A percentile compares a stretch with the other conserved stretches of the same genome.
Conservation (phyloP, 2,888 invertebrate species). For the Drosophila pullipes region DNA sequence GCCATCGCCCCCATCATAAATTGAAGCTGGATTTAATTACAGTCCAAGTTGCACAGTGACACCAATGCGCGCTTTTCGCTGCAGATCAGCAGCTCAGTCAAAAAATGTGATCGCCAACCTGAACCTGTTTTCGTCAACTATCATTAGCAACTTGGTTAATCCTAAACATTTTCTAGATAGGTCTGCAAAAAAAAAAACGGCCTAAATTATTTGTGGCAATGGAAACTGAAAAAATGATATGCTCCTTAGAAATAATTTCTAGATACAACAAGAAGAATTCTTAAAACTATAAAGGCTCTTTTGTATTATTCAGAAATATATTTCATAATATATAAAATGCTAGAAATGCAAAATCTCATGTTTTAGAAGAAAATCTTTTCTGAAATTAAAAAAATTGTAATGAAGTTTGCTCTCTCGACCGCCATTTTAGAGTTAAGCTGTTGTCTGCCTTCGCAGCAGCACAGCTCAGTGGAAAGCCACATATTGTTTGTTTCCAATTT, state of each 20-base stretch:
- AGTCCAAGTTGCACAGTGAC: constrained; percentile 41
- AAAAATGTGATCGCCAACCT: neutral
- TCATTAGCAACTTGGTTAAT: neutral
- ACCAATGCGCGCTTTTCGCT: neutral
- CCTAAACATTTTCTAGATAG: neutral
- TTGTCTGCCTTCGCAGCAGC: too few relatives aligned
- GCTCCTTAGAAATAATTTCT: neutral
- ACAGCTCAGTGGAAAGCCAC: neutral
- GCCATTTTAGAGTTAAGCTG: neutral
- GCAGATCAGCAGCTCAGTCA: neutral
- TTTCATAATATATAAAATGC: neutral
- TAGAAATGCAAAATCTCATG: neutral
- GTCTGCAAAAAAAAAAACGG: neutral
- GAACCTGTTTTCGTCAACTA: neutral
- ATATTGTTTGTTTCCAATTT: neutral
- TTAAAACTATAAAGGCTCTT: neutral
- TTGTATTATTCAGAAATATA: neutral
- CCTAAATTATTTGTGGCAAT: too few relatives aligned
- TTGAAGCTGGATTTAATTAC: constrained; percentile 75
- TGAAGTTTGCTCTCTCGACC: too few relatives aligned
- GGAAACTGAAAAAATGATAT: neutral
- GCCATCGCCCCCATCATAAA: constrained; percentile 54
- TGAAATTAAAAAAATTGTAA: neutral
- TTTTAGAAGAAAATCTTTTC: neutral
- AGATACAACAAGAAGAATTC: neutral